Conservation (phyloP, 2,888 invertebrate species). For the Lasioglossum oenotherae region DNA sequence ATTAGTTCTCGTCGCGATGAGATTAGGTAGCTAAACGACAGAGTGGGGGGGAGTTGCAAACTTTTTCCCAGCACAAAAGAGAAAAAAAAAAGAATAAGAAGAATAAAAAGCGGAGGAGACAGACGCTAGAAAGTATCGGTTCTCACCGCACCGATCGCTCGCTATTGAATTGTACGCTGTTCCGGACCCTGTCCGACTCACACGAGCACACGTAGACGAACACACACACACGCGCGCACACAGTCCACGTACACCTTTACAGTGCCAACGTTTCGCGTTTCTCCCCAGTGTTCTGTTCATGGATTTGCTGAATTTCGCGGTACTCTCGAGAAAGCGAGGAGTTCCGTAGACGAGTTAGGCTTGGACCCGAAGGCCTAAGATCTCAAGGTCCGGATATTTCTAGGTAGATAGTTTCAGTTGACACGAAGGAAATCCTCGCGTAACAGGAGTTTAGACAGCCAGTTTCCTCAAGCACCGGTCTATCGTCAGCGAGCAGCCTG, state of each 20-base stretch:
- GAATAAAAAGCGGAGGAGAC: constrained; percentile 23
- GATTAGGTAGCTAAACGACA: constrained; percentile 20
- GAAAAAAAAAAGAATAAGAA: not conserved
- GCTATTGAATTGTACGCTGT: constrained; percentile 66
- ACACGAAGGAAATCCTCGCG: not conserved
- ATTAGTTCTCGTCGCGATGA: constrained; percentile 71
- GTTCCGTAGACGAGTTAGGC: not conserved
- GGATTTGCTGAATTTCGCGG: not conserved
- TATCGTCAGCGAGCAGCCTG: not conserved
- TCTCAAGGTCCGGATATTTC: constrained; percentile 14
- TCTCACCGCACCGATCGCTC: constrained; percentile 33
- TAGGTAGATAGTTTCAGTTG: not conserved
- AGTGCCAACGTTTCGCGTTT: constrained; percentile 5
- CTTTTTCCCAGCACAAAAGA: constrained; percentile 10
- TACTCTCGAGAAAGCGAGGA: not conserved
- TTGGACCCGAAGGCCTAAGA: constrained; percentile 16
- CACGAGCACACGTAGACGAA: not conserved
- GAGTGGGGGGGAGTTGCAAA: not conserved
- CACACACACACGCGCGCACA: not conserved
- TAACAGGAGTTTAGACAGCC: not conserved
- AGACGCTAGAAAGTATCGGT: constrained; percentile 55
- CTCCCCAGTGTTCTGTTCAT: not conserved
- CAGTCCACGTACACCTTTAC: not conserved
- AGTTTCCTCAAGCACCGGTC: not conserved
- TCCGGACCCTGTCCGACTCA: not conserved